Conservation (phyloP, 2,888 invertebrate species). For the Panorpa germanica region DNA sequence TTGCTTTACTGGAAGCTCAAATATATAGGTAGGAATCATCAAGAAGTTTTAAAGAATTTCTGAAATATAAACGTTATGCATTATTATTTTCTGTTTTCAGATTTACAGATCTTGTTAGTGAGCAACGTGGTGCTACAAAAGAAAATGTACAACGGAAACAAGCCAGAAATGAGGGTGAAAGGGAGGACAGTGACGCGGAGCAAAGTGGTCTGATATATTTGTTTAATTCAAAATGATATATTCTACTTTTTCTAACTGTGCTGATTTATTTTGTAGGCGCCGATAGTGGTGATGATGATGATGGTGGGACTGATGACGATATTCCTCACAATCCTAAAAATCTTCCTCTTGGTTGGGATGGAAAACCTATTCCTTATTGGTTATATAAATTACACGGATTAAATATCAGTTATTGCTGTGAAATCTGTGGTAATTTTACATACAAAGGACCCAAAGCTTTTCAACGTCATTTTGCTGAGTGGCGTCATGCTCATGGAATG, state of each 20-base stretch:
- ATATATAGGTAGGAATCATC: slow-evolving; percentile 54
- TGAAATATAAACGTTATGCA: too few relatives aligned
- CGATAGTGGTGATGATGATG: slow-evolving; percentile 65
- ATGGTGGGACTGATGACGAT: slow-evolving; percentile 81
- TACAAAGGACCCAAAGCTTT: slow-evolving; percentile 99
- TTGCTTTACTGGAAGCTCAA: slow-evolving; percentile 76
- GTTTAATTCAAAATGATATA: too few relatives aligned
- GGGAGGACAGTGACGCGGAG: slow-evolving; percentile 81
- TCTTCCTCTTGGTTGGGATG: slow-evolving; percentile 96
- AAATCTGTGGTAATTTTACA: slow-evolving; percentile 97
- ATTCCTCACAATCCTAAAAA: slow-evolving; percentile 99
- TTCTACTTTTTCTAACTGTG: too few relatives aligned
- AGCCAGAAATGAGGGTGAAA: slow-evolving; percentile 83
- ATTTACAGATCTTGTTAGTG: slow-evolving; percentile 64
- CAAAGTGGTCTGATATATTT: too few relatives aligned
- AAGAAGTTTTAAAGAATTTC: too few relatives aligned
- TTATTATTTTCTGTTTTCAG: slow-evolving; percentile 19
- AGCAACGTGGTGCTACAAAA: slow-evolving; percentile 78
- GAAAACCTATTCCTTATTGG: slow-evolving; percentile 93
- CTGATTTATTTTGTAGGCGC: too few relatives aligned
- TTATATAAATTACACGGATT: slow-evolving; percentile 96
- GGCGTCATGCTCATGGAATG: slow-evolving; percentile 88
- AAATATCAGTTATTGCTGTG: slow-evolving; percentile 97
- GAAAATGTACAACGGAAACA: slow-evolving; percentile 98
- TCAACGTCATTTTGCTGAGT: slow-evolving; percentile 94